Conservation (phyloP, 2,888 invertebrate genomes). For the Ochlodes sylvanus region DNA sequence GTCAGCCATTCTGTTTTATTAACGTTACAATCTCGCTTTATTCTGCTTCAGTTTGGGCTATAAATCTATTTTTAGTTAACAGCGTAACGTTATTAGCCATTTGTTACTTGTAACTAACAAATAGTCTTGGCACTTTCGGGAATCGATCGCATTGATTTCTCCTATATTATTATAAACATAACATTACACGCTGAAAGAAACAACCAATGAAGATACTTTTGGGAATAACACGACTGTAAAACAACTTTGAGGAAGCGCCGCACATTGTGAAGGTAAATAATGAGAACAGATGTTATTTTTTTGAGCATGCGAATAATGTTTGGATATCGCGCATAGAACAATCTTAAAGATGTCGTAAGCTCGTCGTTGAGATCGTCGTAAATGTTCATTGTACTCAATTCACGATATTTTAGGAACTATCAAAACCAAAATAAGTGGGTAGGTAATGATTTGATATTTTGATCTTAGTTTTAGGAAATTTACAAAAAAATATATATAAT, state of each 20-base stretch:
- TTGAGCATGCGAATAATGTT: slow-evolving; percentile 20
- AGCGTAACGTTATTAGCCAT: slow-evolving; percentile 8
- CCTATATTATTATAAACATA: slow-evolving; percentile 16
- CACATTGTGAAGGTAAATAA: slow-evolving; percentile 24
- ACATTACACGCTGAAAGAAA: slow-evolving; percentile 23
- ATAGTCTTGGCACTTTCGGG: slow-evolving; percentile 14
- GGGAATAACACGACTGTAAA: slow-evolving; percentile 4
- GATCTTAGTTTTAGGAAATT: background rate
- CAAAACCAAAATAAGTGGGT: too few relatives aligned
- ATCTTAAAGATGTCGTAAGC: background rate
- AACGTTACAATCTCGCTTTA: slow-evolving; percentile 12
- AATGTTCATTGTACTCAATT: too few relatives aligned
- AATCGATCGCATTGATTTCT: slow-evolving; percentile 14
- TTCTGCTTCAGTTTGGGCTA: slow-evolving; percentile 17
- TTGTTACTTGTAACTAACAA: background rate
- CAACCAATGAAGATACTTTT: slow-evolving; percentile 1
- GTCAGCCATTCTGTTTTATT: slow-evolving; percentile 56
- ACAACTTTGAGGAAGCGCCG: slow-evolving; percentile 4
- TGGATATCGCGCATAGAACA: slow-evolving; percentile 9
- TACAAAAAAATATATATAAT: too few relatives aligned
- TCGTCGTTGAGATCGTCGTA: too few relatives aligned
- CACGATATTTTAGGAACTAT: too few relatives aligned
- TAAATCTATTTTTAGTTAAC: slow-evolving; percentile 7
- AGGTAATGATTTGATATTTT: background rate
- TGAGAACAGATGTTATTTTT: slow-evolving; percentile 22